Evolutionary conservation across 2,888 invertebrate species (phyloP), one percentile per base, ranked within the genome.

Genomic region (Leptothorax acervorum): DNA sequence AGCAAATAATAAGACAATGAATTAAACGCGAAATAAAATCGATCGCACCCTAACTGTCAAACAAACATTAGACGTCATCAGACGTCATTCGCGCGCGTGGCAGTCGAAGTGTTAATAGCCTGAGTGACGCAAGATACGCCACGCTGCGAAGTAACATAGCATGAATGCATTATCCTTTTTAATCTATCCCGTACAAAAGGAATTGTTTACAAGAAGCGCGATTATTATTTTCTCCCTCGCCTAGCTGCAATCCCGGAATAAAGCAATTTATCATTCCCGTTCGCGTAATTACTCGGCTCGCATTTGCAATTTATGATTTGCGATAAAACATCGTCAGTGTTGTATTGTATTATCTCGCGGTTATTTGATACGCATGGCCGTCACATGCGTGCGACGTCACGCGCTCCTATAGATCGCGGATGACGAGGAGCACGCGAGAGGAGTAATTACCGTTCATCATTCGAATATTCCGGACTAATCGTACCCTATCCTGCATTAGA

Each of bases 381-480:
- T 85, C 70, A 51, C 35, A 71, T 62, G 82, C 75, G 71, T 60
- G 82, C 12, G 60, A 62, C 73, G 70, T 83, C 83, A 78, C 62
- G 63, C 81, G 51, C 53, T 31, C 51, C 12, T 45, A 48, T 51
- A 82, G 75, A 82, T 83, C 66, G 51, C 66, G 76, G 57, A 73
- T 84, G 85, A 86, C 81, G 84, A 70, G 74, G 31, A 42, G 23
- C 42, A 57, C 42, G 62, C 62, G 68, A 63, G 63, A 63, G 51
- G 71, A 75, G 57, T 71, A 86, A 86, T 86, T 84, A 84, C 70
- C 84, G 84, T 84, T 63, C 73, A 70, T 84, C 83, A 85, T 85
- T 86, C 45, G 75, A 75, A 81, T 84, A 76, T 86, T 82, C 81
- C 84, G 51, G 66, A 51, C 70, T 81, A 84, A 86, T 84, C 74